A percentile compares a stretch with the other conserved stretches of the same genome.
phyloP scores from a whole-genome alignment of 2,113 vertebrate species.

The Clupea harengus region DNA sequence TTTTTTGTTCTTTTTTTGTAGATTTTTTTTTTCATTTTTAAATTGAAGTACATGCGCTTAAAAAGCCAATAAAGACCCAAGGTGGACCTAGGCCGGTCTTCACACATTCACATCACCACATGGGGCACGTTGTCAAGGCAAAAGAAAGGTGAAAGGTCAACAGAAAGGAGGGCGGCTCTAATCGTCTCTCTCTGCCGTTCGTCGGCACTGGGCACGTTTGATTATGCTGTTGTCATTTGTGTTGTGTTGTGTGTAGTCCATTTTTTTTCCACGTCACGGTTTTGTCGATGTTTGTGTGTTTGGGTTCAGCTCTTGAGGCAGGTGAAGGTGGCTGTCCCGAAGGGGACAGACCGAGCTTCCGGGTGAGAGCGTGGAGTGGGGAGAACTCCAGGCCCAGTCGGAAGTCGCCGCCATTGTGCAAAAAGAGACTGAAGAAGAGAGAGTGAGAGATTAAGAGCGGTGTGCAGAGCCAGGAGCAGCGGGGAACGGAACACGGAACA shows the following conservation, averaged over 20 bases:
- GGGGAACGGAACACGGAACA: background rate
- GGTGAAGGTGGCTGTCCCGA: conserved; percentile 28
- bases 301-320: conserved; percentile 50
- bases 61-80: conserved; percentile 82
- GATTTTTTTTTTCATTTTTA: conserved; percentile 62
- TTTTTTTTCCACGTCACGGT: background rate
- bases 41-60: conserved; percentile 78
- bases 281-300: background rate
- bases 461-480: conserved; percentile 52
- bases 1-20: conserved; percentile 63
- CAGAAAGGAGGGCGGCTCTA: conserved; percentile 69
- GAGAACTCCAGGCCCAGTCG: background rate
- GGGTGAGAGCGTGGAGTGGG: background rate
- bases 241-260: conserved; percentile 29
- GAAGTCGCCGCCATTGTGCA: conserved; percentile 75
- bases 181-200: conserved; percentile 59
- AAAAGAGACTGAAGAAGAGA: conserved; percentile 61
- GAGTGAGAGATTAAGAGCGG: conserved; percentile 58
- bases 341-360: background rate
- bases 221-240: conserved; percentile 28
- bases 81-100: conserved; percentile 73
- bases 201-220: conserved; percentile 49
- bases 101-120: conserved; percentile 80
- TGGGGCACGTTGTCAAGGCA: conserved; percentile 82
- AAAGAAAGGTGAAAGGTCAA: conserved; percentile 72